A percentile compares a stretch with the other conserved stretches of the same genome.
These are phyloP conservation scores for Blastobasis adustella DNA, from an alignment of 2,888 invertebrate species.

Conservation along the genomic window DNA sequence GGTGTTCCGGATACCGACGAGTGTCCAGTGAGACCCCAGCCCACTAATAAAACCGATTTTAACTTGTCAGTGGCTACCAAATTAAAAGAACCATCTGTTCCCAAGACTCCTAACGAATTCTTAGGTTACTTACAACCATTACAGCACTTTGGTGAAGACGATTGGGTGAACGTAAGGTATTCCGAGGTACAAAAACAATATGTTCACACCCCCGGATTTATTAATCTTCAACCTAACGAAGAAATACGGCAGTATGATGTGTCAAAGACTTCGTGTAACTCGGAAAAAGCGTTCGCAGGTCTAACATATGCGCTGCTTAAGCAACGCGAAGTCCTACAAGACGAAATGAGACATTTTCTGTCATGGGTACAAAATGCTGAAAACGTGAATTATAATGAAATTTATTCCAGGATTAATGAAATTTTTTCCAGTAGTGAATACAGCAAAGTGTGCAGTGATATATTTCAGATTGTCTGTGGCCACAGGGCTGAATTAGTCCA, in stretches of 20 bases:
- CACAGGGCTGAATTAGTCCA: constrained; percentile 6
- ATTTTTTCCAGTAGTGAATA: constrained; percentile 1
- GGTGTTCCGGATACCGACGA: background rate
- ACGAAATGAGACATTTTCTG: constrained; percentile 1
- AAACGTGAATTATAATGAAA: too few relatives aligned
- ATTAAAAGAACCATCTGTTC: constrained; percentile 2
- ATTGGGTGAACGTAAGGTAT: background rate
- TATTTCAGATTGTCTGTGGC: constrained; percentile 7
- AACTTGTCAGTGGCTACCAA: constrained; percentile 21
- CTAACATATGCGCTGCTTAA: constrained; percentile 7
- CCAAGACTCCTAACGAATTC: background rate
- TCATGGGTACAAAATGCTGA: background rate
- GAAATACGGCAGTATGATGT: constrained; percentile 7
- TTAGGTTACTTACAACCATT: background rate
- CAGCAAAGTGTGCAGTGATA: constrained; percentile 5
- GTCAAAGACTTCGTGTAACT: constrained; percentile 2
- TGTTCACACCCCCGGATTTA: constrained; percentile 6
- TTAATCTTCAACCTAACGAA: constrained; percentile 10
- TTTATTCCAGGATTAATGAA: background rate
- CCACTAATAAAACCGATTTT: background rate
- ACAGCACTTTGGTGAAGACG: background rate
- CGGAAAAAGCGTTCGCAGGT: constrained; percentile 9
- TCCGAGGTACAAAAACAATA: constrained; percentile 1
- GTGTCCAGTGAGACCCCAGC: background rate
- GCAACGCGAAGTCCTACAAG: constrained; percentile 8